Evolutionary conservation across 2,888 invertebrate genomes (phyloP).

Genomic region (Trimorus sp.): DNA sequence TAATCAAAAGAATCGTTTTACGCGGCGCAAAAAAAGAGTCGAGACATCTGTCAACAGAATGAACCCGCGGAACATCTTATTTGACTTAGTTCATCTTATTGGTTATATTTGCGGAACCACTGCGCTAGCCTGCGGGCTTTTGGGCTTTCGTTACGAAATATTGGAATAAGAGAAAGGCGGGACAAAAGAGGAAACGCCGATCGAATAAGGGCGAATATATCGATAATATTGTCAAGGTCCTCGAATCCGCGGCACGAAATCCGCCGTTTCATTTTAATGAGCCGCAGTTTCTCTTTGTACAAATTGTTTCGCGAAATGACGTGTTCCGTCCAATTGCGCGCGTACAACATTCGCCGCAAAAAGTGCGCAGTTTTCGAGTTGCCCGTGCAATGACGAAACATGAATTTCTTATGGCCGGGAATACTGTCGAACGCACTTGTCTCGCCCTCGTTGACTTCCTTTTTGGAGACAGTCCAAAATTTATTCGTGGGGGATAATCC

Average conservation of each 20-base stretch:
- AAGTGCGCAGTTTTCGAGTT: too few species aligned
- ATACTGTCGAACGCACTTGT: too few species aligned
- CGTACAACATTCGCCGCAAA: background rate
- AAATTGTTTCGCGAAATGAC: background rate
- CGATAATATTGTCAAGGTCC: conserved; percentile 19
- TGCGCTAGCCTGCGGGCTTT: conserved; percentile 41
- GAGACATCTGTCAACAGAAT: conserved; percentile 33
- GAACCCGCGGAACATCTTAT: conserved; percentile 35
- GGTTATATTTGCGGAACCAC: conserved; percentile 43
- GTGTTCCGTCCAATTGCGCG: background rate
- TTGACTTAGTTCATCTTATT: conserved; percentile 39
- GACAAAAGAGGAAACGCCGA: conserved; percentile 30
- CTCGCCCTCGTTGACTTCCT: too few species aligned
- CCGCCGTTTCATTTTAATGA: conserved; percentile 42
- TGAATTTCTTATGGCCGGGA: too few species aligned
- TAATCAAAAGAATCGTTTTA: conserved; percentile 3
- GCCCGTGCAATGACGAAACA: too few species aligned
- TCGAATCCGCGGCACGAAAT: background rate
- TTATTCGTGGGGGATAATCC: too few species aligned
- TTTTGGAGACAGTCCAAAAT: too few species aligned
- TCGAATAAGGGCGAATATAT: conserved; percentile 39
- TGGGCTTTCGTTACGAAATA: conserved; percentile 43
- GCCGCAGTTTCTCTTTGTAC: conserved; percentile 15
- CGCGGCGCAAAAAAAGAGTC: background rate
- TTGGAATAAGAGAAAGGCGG: conserved; percentile 39